Evolutionary conservation across 2,797 vertebrate species (phyloP).

Genomic region (Pseudochromis fuscus): DNA sequence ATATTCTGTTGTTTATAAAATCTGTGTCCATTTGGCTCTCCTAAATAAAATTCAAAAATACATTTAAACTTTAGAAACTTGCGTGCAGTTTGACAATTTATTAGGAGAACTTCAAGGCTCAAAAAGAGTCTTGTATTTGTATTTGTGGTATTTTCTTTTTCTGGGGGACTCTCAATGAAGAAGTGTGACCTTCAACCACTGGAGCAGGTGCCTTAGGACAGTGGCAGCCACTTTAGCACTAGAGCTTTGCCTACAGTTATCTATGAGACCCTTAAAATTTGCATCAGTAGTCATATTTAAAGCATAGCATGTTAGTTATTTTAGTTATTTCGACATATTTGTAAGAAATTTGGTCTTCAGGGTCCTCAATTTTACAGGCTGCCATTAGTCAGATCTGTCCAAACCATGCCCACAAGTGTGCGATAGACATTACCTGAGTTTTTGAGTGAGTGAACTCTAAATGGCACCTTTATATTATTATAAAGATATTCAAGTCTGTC

Average conservation of each 20-base stretch:
- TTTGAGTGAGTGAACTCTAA: background rate
- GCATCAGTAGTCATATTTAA: too few relatives aligned
- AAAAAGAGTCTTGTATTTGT: background rate
- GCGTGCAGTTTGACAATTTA: background rate
- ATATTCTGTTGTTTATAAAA: slow-evolving; percentile 20
- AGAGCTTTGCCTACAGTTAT: background rate
- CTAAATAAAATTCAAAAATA: background rate
- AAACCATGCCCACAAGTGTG: background rate
- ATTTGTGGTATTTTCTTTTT: background rate
- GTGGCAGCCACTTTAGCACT: too few relatives aligned
- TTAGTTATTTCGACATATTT: background rate
- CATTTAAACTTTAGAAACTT: background rate
- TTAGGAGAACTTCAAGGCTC: background rate
- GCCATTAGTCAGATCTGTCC: background rate
- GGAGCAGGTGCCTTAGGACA: too few relatives aligned
- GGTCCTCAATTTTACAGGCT: background rate
- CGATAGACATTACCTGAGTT: background rate
- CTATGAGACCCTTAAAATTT: background rate
- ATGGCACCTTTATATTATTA: background rate
- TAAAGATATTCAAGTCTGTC: background rate
- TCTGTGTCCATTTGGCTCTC: slow-evolving; percentile 17
- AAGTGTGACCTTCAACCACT: background rate
- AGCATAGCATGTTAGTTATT: background rate
- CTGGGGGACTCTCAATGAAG: background rate
- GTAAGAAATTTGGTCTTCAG: background rate